phyloP scores from a whole-genome alignment of 37 sponge, comb jelly and placozoan species.

The Beroe forskalii region DNA sequence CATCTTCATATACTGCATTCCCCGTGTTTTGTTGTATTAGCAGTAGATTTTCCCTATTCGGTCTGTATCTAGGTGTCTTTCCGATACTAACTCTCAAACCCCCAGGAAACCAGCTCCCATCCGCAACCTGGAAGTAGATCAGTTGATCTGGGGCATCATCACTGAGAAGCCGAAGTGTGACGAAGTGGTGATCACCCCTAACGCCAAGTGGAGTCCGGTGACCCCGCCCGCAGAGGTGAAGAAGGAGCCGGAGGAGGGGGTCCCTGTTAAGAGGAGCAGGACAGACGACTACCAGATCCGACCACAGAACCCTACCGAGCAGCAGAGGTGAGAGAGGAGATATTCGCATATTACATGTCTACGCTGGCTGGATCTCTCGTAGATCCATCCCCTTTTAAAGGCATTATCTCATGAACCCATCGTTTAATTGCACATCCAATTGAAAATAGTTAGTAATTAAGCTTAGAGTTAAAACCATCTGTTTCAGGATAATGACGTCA shows the following conservation, averaged over 20 bases:
- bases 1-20: background rate
- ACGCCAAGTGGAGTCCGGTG: conserved; percentile 41
- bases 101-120: conserved; percentile 44
- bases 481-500: conserved; percentile 4
- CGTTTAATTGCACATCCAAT: too few relatives aligned
- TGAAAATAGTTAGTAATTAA: too few relatives aligned
- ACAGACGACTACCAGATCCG: conserved; percentile 57
- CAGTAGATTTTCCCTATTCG: too few relatives aligned
- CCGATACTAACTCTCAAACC: too few relatives aligned
- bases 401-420: too few relatives aligned
- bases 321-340: too few relatives aligned
- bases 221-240: conserved; percentile 5
- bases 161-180: conserved; percentile 49
- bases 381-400: too few relatives aligned
- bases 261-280: conserved; percentile 26
- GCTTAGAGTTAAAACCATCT: too few relatives aligned
- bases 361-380: too few relatives aligned
- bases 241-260: conserved; percentile 38
- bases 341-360: too few relatives aligned
- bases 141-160: conserved; percentile 52
- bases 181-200: conserved; percentile 37
- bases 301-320: conserved; percentile 10
- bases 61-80: too few relatives aligned
- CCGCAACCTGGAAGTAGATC: conserved; percentile 43
- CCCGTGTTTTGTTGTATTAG: background rate